Conservation (phyloP, 37 sponge, comb jelly and placozoan species). For the Theonella swinhoei region DNA sequence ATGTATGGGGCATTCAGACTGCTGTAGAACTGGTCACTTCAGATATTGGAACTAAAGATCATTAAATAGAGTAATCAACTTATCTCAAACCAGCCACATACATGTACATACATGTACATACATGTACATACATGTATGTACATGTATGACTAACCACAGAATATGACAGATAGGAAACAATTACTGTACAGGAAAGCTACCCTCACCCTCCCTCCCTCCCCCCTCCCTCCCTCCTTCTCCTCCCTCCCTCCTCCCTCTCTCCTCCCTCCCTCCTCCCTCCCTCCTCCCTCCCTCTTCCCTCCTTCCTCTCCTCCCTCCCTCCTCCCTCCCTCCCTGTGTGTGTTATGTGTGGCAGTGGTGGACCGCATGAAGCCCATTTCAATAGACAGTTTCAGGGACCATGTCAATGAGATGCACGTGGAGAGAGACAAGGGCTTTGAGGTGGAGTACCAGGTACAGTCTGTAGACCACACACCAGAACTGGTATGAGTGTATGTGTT, state of each 20-base stretch:
- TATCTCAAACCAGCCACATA: no score
- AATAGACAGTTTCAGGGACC: constrained; percentile 58
- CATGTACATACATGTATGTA: no score
- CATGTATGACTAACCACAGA: no score
- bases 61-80: no score
- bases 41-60: no score
- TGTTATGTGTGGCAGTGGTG: constrained; percentile 24
- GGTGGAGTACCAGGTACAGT: constrained; percentile 72
- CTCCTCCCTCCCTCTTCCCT: no score
- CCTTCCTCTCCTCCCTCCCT: not conserved
- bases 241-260: not conserved
- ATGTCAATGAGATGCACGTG: constrained; percentile 65
- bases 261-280: not conserved
- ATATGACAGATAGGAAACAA: no score
- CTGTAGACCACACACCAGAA: not conserved
- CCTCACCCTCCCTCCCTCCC: not conserved
- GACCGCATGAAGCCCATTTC: constrained; percentile 53
- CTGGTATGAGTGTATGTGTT: not conserved
- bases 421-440: constrained; percentile 73
- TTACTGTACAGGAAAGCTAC: not conserved
- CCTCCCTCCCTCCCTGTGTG: not conserved
- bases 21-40: no score
- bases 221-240: not conserved
- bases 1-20: no score
- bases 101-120: no score